These are phyloP conservation scores for Solenodon paradoxus DNA, from an alignment of 2,113 vertebrate species.

Conservation along the genomic window DNA sequence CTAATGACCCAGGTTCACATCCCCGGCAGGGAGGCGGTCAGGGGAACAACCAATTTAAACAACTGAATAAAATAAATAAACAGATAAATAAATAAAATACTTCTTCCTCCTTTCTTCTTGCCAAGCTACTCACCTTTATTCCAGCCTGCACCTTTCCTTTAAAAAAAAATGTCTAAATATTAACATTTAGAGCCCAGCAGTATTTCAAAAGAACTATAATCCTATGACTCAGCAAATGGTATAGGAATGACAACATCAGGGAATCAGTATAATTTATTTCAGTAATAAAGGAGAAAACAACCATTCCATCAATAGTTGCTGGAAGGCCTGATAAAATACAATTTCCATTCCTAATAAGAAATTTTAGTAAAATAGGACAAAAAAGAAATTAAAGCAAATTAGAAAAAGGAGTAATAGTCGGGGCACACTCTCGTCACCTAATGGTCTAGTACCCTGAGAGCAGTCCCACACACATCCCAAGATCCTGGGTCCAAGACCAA, in stretches of 20 bases:
- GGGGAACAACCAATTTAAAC: too few relatives aligned
- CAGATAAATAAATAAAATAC: too few relatives aligned
- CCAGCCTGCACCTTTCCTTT: too few relatives aligned
- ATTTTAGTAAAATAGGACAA: constrained; percentile 23
- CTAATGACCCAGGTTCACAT: too few relatives aligned
- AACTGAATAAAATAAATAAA: too few relatives aligned
- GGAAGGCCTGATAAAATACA: constrained; percentile 7
- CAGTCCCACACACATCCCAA: too few relatives aligned
- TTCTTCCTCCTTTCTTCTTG: too few relatives aligned
- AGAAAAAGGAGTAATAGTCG: not conserved
- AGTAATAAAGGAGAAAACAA: not conserved
- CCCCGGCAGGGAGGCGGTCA: too few relatives aligned
- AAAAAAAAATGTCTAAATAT: constrained; percentile 13
- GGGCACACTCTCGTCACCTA: too few relatives aligned
- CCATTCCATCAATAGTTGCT: not conserved
- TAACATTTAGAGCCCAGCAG: not conserved
- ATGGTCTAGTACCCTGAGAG: too few relatives aligned
- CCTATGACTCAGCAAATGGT: not conserved
- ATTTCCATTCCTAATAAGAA: not conserved
- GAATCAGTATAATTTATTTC: not conserved
- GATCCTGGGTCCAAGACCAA: too few relatives aligned
- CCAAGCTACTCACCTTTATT: too few relatives aligned
- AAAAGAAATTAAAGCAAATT: not conserved
- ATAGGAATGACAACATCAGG: not conserved
- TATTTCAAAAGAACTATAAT: not conserved